These are phyloP conservation scores for Apodemus agrarius DNA, from an alignment of 2,797 vertebrate species.

Conservation along the genomic window DNA sequence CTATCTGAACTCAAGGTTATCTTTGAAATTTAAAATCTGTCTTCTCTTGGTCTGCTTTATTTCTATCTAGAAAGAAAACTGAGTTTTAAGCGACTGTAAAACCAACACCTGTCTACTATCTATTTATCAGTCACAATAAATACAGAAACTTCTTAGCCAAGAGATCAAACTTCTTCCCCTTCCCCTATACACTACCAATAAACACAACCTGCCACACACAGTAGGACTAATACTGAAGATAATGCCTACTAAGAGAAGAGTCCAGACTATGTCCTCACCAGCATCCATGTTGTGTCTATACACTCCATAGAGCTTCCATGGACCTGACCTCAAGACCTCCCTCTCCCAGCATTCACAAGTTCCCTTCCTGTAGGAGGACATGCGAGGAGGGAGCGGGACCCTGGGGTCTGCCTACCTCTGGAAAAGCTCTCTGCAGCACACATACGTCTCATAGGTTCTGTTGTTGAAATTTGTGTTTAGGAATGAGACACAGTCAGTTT, in stretches of 20 bases:
- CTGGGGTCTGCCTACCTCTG: slow-evolving; percentile 88
- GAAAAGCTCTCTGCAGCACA: slow-evolving; percentile 92
- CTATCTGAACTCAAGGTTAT: neutral
- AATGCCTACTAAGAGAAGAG: neutral
- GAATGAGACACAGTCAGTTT: slow-evolving; percentile 88
- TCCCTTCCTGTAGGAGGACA: neutral
- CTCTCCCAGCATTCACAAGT: neutral
- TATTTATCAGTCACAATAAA: slow-evolving; percentile 47
- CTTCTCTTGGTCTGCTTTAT: neutral
- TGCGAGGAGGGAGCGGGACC: neutral
- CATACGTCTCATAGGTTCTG: slow-evolving; percentile 82
- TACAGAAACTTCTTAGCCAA: neutral
- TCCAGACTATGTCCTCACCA: neutral
- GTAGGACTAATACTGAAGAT: neutral
- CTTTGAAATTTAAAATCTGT: slow-evolving; percentile 6
- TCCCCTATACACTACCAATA: neutral
- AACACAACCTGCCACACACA: neutral
- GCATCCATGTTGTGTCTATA: neutral
- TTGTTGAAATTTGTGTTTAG: slow-evolving; percentile 87
- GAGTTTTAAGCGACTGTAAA: neutral
- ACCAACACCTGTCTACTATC: neutral
- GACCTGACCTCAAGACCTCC: neutral
- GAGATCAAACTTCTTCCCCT: slow-evolving; percentile 22
- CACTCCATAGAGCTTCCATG: neutral
- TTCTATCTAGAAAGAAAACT: neutral